phyloP scores from a whole-genome alignment of 2,113 vertebrate genomes.

The Thryonomys swinderianus region DNA sequence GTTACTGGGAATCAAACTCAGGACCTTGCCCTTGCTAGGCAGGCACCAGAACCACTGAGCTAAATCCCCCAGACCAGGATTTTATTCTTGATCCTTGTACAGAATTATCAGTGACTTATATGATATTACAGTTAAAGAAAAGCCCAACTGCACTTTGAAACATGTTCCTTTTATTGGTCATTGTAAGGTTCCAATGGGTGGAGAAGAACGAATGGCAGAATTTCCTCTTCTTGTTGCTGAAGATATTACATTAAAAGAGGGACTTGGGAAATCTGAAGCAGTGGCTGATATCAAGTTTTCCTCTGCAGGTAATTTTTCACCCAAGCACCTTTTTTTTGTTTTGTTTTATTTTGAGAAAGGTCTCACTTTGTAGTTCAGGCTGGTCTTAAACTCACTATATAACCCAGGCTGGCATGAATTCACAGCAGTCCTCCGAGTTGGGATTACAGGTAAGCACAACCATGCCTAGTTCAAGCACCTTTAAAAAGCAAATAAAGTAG shows the following conservation, averaged over 20 bases:
- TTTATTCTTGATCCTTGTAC: neutral
- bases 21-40: too few species aligned
- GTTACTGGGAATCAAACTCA: too few species aligned
- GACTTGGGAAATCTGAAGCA: slow-evolving; percentile 87
- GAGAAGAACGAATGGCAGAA: slow-evolving; percentile 91
- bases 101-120: neutral
- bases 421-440: neutral
- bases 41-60: too few species aligned
- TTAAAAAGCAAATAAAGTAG: neutral
- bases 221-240: slow-evolving; percentile 91
- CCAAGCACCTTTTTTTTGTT: neutral
- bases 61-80: neutral
- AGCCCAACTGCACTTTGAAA: slow-evolving; percentile 21
- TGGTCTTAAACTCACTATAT: neutral
- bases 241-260: slow-evolving; percentile 89
- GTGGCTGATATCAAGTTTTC: slow-evolving; percentile 95
- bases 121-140: neutral
- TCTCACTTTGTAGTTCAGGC: neutral
- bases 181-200: slow-evolving; percentile 93
- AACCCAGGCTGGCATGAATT: neutral
- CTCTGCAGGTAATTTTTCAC: slow-evolving; percentile 91
- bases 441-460: neutral
- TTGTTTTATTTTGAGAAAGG: neutral
- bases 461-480: neutral
- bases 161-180: slow-evolving; percentile 41